phyloP scores from a whole-genome alignment of 2,888 invertebrate species.

The Crocallis elinguaria region DNA sequence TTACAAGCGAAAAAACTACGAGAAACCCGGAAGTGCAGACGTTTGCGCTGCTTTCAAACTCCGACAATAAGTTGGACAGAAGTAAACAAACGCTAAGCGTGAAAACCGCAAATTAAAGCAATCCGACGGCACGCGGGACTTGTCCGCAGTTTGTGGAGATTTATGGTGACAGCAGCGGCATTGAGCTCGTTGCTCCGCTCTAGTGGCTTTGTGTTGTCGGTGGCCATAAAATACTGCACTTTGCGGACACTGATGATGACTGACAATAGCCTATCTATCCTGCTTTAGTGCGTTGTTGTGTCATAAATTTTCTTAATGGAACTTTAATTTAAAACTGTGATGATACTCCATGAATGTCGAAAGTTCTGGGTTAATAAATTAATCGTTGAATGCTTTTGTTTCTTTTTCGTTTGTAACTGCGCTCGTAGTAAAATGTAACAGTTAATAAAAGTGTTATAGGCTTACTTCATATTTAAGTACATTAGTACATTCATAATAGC shows the following conservation, averaged over 20 bases:
- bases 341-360: background rate
- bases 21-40: slow-evolving; percentile 11
- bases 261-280: slow-evolving; percentile 55
- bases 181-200: slow-evolving; percentile 24
- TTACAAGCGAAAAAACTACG: background rate
- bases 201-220: slow-evolving; percentile 39
- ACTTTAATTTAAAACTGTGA: slow-evolving; percentile 5
- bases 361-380: no score
- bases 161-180: slow-evolving; percentile 55
- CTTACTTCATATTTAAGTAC: no score
- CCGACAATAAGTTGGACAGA: slow-evolving; percentile 20
- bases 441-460: no score
- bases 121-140: slow-evolving; percentile 40
- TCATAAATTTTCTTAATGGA: slow-evolving; percentile 7
- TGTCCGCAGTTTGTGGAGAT: slow-evolving; percentile 51
- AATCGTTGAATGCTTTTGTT: no score
- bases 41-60: slow-evolving; percentile 18
- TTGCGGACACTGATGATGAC: slow-evolving; percentile 58
- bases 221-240: slow-evolving; percentile 57
- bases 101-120: slow-evolving; percentile 48
- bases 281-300: slow-evolving; percentile 36
- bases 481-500: no score
- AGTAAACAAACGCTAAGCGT: slow-evolving; percentile 40
- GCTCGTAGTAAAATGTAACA: no score
- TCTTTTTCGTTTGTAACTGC: no score